A percentile compares a stretch with the other conserved stretches of the same genome.
Conservation (phyloP, 1,140 invertebrate genomes). For the Drosophila carrolli region DNA sequence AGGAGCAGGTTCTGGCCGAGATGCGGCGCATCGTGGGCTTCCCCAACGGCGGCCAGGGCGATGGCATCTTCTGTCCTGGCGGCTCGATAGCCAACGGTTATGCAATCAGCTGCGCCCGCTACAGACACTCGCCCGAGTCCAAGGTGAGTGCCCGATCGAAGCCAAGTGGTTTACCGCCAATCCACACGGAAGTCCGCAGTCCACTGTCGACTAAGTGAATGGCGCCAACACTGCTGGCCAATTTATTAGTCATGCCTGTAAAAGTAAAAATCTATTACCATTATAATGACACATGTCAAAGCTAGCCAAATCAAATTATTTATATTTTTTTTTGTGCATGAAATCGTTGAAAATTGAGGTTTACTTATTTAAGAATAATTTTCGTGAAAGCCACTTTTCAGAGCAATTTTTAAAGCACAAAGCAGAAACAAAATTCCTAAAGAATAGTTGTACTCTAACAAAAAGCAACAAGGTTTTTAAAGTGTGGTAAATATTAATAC, state of each 20-base stretch:
- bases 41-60: conserved; percentile 88
- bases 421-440: too few species aligned
- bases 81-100: conserved; percentile 98
- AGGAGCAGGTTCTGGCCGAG: conserved; percentile 91
- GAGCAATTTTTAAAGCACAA: too few species aligned
- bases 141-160: conserved; percentile 86
- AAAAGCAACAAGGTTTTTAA: too few species aligned
- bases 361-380: neutral
- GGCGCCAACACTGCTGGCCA: conserved; percentile 12
- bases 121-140: conserved; percentile 90
- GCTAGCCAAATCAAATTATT: neutral
- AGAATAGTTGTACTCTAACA: too few species aligned
- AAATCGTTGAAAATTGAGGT: neutral
- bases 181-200: conserved; percentile 32
- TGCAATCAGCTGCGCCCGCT: conserved; percentile 95
- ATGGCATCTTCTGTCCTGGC: conserved; percentile 97
- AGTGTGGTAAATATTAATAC: too few species aligned
- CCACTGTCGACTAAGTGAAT: neutral
- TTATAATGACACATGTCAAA: neutral
- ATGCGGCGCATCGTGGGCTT: conserved; percentile 96
- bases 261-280: conserved; percentile 9
- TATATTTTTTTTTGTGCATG: neutral
- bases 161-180: conserved; percentile 10
- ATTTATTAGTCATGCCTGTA: conserved; percentile 16
- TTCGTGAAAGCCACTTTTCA: neutral